These are phyloP conservation scores for Megaleporinus macrocephalus DNA, from an alignment of 2,113 vertebrate species.

Conservation along the genomic window DNA sequence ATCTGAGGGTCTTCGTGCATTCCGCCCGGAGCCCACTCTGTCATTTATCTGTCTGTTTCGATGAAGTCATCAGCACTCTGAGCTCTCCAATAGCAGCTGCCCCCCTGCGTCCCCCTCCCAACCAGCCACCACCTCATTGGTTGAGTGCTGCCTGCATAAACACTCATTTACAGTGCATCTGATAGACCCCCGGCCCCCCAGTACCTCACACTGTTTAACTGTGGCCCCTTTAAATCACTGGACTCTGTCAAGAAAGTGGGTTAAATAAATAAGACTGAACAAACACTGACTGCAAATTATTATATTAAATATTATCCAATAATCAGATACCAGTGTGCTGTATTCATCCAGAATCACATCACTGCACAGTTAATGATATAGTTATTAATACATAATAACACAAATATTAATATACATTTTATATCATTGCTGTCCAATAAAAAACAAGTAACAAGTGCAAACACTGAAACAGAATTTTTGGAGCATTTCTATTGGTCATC, in stretches of 20 bases:
- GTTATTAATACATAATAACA: background rate
- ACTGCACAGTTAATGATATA: background rate
- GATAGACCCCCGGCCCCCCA: background rate
- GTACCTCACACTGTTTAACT: background rate
- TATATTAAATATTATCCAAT: background rate
- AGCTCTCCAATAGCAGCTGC: conserved; percentile 11
- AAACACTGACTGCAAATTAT: no score
- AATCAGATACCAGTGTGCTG: no score
- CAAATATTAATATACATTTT: background rate
- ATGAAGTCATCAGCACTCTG: conserved; percentile 33
- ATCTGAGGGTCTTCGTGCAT: conserved; percentile 24
- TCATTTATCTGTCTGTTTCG: conserved; percentile 50
- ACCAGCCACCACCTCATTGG: conserved; percentile 24
- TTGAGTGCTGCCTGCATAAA: conserved; percentile 29
- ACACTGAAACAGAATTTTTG: no score
- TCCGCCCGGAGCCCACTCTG: conserved; percentile 36
- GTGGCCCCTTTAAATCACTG: no score
- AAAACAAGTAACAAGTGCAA: no score
- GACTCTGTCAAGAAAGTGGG: no score
- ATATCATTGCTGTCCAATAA: no score
- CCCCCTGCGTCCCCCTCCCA: background rate
- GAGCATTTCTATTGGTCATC: no score
- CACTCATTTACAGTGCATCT: conserved; percentile 22
- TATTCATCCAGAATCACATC: no score
- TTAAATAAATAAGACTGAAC: no score